Evolutionary conservation across 2,113 vertebrate genomes (phyloP).

Genomic region (Tachysurus fulvidraco): DNA sequence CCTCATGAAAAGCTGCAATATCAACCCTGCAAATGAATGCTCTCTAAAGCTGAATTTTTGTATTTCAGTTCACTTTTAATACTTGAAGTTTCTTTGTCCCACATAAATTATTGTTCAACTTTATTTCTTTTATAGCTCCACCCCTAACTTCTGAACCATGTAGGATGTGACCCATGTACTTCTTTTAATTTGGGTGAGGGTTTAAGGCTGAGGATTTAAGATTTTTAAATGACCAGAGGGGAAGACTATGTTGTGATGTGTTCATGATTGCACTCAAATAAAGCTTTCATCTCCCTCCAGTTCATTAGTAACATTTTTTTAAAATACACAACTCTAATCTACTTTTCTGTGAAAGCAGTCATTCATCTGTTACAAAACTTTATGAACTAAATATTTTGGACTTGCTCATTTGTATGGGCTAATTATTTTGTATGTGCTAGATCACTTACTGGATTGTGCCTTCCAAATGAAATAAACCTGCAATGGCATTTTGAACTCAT

Average conservation of each 20-base stretch:
- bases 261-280: conserved; percentile 65
- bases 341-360: background rate
- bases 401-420: too few species aligned
- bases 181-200: conserved; percentile 2
- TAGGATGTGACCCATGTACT: background rate
- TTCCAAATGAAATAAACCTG: background rate
- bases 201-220: conserved; percentile 32
- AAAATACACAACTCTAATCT: background rate
- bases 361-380: background rate
- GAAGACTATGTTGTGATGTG: conserved; percentile 42
- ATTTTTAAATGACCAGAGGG: conserved; percentile 31
- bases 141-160: background rate
- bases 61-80: conserved; percentile 18
- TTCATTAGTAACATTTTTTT: conserved; percentile 12
- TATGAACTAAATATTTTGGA: background rate
- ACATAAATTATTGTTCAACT: conserved; percentile 10
- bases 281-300: conserved; percentile 60
- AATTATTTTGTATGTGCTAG: background rate
- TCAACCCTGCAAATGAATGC: conserved; percentile 3
- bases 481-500: background rate
- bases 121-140: background rate
- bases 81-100: conserved; percentile 25
- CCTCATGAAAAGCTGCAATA: background rate
- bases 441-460: background rate
- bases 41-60: background rate